Evolutionary conservation across 2,113 vertebrate species (phyloP).

Genomic region (Leucosticte australis): DNA sequence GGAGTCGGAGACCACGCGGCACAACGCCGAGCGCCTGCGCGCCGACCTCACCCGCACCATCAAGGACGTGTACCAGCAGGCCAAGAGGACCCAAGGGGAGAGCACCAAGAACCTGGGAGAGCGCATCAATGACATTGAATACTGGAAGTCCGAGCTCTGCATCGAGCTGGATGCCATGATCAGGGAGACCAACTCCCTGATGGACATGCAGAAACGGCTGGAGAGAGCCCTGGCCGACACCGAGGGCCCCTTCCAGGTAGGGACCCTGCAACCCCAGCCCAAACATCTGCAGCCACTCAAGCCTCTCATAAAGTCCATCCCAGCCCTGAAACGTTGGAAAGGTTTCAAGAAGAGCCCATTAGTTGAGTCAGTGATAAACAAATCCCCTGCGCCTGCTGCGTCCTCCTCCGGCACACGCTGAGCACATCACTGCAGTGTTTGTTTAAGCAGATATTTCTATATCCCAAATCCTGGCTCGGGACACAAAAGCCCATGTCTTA

Average conservation of each 20-base stretch:
- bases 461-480: not conserved
- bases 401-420: not conserved
- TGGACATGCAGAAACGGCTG: slow-evolving; percentile 82
- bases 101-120: slow-evolving; percentile 86
- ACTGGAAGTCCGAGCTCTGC: slow-evolving; percentile 90
- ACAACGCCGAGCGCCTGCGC: slow-evolving; percentile 84
- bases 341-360: not conserved
- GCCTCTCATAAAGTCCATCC: not conserved
- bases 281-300: not conserved
- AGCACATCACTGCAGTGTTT: not conserved
- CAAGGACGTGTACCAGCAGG: slow-evolving; percentile 87
- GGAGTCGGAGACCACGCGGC: slow-evolving; percentile 80
- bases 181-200: slow-evolving; percentile 83
- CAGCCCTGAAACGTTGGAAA: not conserved
- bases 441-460: not conserved
- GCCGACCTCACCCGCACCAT: slow-evolving; percentile 84
- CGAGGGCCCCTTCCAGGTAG: slow-evolving; percentile 88
- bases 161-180: slow-evolving; percentile 90
- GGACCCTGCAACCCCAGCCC: not conserved
- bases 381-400: not conserved
- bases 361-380: not conserved
- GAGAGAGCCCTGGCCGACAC: slow-evolving; percentile 88
- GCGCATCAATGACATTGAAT: slow-evolving; percentile 85
- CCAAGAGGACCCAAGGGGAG: slow-evolving; percentile 78
- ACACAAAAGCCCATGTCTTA: not conserved